Base-by-base conservation (phyloP, 2,888 invertebrate species). In the Pollenia griseotomentosa region DNA sequence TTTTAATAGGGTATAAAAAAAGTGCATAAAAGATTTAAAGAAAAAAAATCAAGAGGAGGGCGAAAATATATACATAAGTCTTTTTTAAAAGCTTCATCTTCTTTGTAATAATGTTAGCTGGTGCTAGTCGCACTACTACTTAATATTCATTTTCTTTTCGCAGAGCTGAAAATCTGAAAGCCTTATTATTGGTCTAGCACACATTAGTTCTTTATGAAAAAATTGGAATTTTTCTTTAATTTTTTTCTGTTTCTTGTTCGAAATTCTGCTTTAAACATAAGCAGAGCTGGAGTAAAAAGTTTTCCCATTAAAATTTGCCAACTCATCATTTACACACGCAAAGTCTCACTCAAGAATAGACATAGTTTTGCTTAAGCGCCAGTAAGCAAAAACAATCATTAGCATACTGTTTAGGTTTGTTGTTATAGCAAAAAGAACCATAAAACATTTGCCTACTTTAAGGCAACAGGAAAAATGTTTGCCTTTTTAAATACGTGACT, bases 1-100 rank as follows among this genome's bases (percentile, higher is more conserved):
- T 86, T 86, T 82, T 75, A 86, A 84, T 86, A 73, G 81, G 81
- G 84, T 83, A 68, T 71, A 53, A 75, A 75, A 70, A 75, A 65
- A 48, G 42, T 73, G 14, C 74, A 12, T 42, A 75, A 65, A 63
- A 74, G 51, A 70, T 63, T 65, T 53, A 4, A 23, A 70, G 23
- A 51, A 80, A 51, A 80, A 81, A 77, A 73, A 33, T 61, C 44
- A 65, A 80, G 46, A 78, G 70, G 74, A 57, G 53, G 65, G 16
- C 23, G 40, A 83, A 77, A 66, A 57, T 10, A 40, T 63, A 40
- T 53, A 23, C 11, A 48, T 42, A 7, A 11, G 14, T 14, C 44
- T 46, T 66, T 74, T 19, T 59, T 33, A 6, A 3, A 33, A 33
- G 33, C 6, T 33, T 8, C 16, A 23, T 2, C 11, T 51, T 51